Evolutionary conservation across 1,140 invertebrate species (phyloP), one percentile per base, ranked within the genome.

Genomic region (Scaptomyza montana): DNA sequence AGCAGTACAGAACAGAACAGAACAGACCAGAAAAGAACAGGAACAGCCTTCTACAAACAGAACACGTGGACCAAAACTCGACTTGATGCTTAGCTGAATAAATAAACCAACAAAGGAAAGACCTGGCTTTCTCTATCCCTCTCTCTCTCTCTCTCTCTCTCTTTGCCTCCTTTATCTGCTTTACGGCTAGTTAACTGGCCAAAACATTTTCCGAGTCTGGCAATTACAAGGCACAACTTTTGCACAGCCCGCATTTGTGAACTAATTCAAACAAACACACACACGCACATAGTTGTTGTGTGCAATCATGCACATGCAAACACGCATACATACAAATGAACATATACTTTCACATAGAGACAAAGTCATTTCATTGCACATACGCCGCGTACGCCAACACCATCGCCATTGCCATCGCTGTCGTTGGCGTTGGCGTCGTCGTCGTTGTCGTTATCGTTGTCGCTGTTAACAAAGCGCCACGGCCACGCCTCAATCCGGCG

Each of bases 171-270:
- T 43, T 12, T n/a, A 28, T n/a, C 30, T 19, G 25, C 47, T 53
- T 63, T 45, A 21, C 49, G 43, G 47, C 47, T 28, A 51, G 13
- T 51, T 67, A 60, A 60, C 55, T 50, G 64, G 25, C 55, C 33
- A 50, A 60, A 67, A 67, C 55, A 41, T 51, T 67, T 60, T 25
- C 19, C 19, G 46, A 51, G 28, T 33, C 65, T 53, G 56, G 46
- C 57, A 69, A 69, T 54, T 69, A 51, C 67, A 63, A 69, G 49
- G 59, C 36, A 63, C 30, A 70, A 70, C 71, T 69, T 68, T 70
- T 50, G 41, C 70, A 41, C 33, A n/a, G 41, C 43, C 43, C 69
- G 60, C 60, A 63, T 54, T 54, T 62, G 50, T 50, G 13, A 61
- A 46, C 28, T 28, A 64, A 62, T 65, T 71, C 49, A 57, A 71